These are phyloP conservation scores for Synanthedon vespiformis DNA, from an alignment of 2,888 invertebrate genomes.

Conservation along the genomic window DNA sequence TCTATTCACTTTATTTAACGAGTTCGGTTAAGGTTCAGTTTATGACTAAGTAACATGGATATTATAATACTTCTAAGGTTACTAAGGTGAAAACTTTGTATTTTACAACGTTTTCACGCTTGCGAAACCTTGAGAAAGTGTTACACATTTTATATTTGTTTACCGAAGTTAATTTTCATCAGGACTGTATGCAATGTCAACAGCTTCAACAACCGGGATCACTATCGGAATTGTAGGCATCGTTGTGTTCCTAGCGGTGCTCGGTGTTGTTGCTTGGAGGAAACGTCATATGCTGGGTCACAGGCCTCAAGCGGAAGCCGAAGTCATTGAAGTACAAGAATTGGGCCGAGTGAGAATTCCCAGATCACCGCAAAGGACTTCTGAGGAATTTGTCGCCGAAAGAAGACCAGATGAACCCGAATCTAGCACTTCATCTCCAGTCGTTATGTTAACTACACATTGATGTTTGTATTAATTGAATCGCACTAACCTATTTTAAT, in stretches of 20 bases:
- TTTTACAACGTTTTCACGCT: too few relatives aligned
- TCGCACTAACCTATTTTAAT: too few relatives aligned
- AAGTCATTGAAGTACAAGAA: conserved; percentile 32
- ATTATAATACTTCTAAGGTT: too few relatives aligned
- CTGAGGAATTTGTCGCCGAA: conserved; percentile 30
- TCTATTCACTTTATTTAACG: too few relatives aligned
- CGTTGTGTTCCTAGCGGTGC: conserved; percentile 20
- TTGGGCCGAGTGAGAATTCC: conserved; percentile 9
- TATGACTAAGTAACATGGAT: too few relatives aligned
- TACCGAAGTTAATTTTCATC: conserved; percentile 9
- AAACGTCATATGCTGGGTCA: conserved; percentile 32
- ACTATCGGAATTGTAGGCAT: conserved; percentile 38
- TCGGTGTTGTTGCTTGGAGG: conserved; percentile 44
- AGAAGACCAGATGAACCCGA: conserved; percentile 34
- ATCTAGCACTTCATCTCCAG: conserved; percentile 17
- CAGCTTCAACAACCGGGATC: conserved; percentile 49
- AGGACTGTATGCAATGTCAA: conserved; percentile 53
- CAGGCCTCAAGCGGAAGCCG: conserved; percentile 8
- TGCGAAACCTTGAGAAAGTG: too few relatives aligned
- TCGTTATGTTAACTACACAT: conserved; percentile 3
- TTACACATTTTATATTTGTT: not conserved
- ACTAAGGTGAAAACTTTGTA: too few relatives aligned
- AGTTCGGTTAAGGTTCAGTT: too few relatives aligned
- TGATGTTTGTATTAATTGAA: too few relatives aligned
- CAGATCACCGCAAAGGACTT: conserved; percentile 13